phyloP scores from a whole-genome alignment of 2,797 vertebrate genomes.

The Thamnophis elegans region DNA sequence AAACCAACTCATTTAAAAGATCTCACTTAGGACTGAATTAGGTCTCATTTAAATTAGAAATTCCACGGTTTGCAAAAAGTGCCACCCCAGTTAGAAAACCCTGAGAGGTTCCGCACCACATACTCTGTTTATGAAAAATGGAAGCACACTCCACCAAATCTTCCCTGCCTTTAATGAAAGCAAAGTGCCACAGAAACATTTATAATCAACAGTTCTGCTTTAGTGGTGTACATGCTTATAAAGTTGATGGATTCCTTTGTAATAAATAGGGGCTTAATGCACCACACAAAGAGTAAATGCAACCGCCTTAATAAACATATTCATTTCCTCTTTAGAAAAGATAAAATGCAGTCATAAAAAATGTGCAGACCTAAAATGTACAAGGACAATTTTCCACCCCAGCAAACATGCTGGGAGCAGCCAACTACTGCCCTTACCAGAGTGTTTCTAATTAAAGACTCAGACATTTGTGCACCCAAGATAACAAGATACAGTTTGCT shows the following conservation, averaged over 20 bases:
- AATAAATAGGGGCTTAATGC: conserved; percentile 53
- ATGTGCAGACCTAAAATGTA: conserved; percentile 15
- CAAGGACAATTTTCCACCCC: conserved; percentile 38
- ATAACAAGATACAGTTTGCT: conserved; percentile 32
- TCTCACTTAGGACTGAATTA: background rate
- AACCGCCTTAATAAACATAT: conserved; percentile 43
- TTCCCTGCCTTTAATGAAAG: conserved; percentile 28
- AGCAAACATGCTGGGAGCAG: conserved; percentile 5
- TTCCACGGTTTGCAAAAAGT: conserved; percentile 1
- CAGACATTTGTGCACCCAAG: background rate
- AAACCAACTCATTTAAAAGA: background rate
- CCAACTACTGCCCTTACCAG: conserved; percentile 26
- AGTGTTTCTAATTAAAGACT: conserved; percentile 43
- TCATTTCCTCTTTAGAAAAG: conserved; percentile 48
- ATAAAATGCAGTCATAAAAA: conserved; percentile 38
- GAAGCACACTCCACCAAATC: conserved; percentile 23
- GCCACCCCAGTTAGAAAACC: background rate
- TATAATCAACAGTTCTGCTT: conserved; percentile 49
- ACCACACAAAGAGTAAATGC: conserved; percentile 49
- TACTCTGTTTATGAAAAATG: conserved; percentile 11
- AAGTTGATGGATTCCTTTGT: conserved; percentile 28
- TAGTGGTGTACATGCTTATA: conserved; percentile 26
- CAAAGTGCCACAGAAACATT: conserved; percentile 37
- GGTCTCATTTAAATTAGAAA: conserved; percentile 19
- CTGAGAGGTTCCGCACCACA: background rate